Evolutionary conservation across 2,888 invertebrate species (phyloP).

Genomic region (Leptopilina myrica): DNA sequence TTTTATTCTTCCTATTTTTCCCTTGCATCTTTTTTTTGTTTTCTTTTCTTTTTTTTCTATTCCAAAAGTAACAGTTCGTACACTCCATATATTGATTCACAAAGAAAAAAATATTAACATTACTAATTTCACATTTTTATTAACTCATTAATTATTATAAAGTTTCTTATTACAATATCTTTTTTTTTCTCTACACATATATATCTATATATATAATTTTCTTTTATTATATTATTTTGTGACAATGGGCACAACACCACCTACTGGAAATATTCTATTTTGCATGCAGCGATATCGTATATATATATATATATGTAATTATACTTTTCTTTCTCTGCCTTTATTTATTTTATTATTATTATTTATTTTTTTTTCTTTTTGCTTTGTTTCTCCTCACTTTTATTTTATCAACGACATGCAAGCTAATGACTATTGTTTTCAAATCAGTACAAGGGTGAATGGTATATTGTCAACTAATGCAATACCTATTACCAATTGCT

Average conservation of each 20-base stretch:
- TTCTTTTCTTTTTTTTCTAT: too few relatives aligned
- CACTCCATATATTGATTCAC: too few relatives aligned
- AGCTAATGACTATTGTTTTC: constrained; percentile 16
- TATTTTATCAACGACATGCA: constrained; percentile 3
- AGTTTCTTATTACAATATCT: neutral
- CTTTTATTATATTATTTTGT: constrained; percentile 4
- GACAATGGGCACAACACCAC: neutral
- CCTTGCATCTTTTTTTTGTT: too few relatives aligned
- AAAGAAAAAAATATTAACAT: too few relatives aligned
- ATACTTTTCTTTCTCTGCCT: neutral
- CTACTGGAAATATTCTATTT: constrained; percentile 13
- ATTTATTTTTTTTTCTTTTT: too few relatives aligned
- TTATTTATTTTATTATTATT: too few relatives aligned
- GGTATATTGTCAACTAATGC: constrained; percentile 8
- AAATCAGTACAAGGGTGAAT: constrained; percentile 17
- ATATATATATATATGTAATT: neutral
- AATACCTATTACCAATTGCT: neutral
- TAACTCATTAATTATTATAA: neutral
- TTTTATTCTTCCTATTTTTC: too few relatives aligned
- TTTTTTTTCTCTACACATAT: neutral
- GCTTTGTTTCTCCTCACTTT: too few relatives aligned
- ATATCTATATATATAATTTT: neutral
- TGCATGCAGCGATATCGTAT: constrained; percentile 3
- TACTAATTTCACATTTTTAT: neutral
- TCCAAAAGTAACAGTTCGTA: too few relatives aligned